phyloP scores from a whole-genome alignment of 2,888 invertebrate genomes.

The Erynnis tages region DNA sequence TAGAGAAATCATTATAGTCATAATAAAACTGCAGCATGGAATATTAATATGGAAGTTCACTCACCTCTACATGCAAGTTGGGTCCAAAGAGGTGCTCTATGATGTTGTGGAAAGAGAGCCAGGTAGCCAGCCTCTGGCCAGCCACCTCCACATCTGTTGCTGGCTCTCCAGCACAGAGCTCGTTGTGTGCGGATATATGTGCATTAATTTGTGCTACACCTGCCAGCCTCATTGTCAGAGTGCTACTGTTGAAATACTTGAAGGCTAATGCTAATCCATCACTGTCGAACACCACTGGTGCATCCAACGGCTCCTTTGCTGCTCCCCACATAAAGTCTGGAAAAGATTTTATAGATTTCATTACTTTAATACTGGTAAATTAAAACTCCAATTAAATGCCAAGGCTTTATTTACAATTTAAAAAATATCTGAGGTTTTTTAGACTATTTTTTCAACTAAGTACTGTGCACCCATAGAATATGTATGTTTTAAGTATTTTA shows the following conservation, averaged over 20 bases:
- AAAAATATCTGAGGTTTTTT: too few relatives aligned
- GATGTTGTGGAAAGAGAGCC: conserved; percentile 94
- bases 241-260: conserved; percentile 97
- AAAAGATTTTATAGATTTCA: conserved; percentile 5
- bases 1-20: too few relatives aligned
- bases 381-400: too few relatives aligned
- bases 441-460: too few relatives aligned
- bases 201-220: conserved; percentile 97
- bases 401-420: too few relatives aligned
- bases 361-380: too few relatives aligned
- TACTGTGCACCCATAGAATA: too few relatives aligned
- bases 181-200: conserved; percentile 95
- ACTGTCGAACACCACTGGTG: conserved; percentile 91
- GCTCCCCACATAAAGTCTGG: conserved; percentile 97
- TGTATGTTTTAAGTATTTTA: too few relatives aligned
- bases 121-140: conserved; percentile 91
- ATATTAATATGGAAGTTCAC: conserved; percentile 16
- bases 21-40: too few relatives aligned
- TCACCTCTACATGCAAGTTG: conserved; percentile 96
- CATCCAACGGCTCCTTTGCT: conserved; percentile 94
- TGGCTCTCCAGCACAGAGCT: conserved; percentile 93
- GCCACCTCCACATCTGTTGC: conserved; percentile 92
- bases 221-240: conserved; percentile 95
- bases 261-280: conserved; percentile 96
- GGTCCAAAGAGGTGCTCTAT: conserved; percentile 98